Conservation (phyloP, 2,888 invertebrate genomes). For the Hypomecis atomaria region DNA sequence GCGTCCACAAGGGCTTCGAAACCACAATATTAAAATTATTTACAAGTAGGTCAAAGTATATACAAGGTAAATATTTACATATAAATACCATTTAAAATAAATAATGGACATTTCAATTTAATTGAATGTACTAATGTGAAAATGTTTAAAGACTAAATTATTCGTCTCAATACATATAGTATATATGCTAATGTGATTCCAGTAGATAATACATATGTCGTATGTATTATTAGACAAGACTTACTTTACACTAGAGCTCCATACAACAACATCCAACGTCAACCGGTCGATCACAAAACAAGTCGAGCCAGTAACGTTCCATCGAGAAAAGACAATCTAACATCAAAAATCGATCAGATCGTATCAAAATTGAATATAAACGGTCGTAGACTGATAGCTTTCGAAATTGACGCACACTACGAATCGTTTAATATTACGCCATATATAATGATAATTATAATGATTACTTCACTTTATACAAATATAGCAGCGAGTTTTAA, state of each 20-base stretch:
- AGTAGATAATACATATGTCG: slow-evolving; percentile 44
- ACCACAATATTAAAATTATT: slow-evolving; percentile 39
- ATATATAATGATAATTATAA: slow-evolving; percentile 81
- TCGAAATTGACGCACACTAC: slow-evolving; percentile 83
- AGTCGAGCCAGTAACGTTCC: slow-evolving; percentile 27
- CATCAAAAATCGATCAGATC: slow-evolving; percentile 39
- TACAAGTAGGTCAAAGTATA: slow-evolving; percentile 64
- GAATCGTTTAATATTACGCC: slow-evolving; percentile 79
- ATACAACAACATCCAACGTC: slow-evolving; percentile 15
- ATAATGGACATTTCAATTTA: slow-evolving; percentile 80
- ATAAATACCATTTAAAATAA: slow-evolving; percentile 77
- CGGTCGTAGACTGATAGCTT: slow-evolving; percentile 77
- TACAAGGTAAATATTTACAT: slow-evolving; percentile 78
- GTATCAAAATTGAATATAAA: slow-evolving; percentile 40
- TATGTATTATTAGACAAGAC: slow-evolving; percentile 32
- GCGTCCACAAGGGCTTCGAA: slow-evolving; percentile 37
- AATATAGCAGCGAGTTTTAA: slow-evolving; percentile 91
- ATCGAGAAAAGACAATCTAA: slow-evolving; percentile 28
- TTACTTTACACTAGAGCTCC: slow-evolving; percentile 30
- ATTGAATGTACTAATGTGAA: slow-evolving; percentile 75
- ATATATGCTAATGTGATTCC: slow-evolving; percentile 55
- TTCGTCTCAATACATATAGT: slow-evolving; percentile 57
- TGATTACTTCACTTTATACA: slow-evolving; percentile 87
- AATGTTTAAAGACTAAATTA: slow-evolving; percentile 64
- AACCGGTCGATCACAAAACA: slow-evolving; percentile 13